Evolutionary conservation across 2,113 vertebrate species (phyloP), one percentile per base, ranked within the genome.

Genomic region (Phaetusa simplex): DNA sequence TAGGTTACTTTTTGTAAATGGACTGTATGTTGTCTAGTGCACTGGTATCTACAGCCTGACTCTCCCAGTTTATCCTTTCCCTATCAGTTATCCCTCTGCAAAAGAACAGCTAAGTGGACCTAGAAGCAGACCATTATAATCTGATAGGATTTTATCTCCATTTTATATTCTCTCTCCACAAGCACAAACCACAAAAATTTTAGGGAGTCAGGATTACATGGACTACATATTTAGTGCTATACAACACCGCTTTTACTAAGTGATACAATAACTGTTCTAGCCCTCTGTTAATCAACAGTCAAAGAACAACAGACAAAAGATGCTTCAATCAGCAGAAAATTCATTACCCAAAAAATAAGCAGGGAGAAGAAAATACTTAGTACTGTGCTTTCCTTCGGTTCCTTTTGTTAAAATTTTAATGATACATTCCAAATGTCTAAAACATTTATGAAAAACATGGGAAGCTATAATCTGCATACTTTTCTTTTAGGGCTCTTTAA

Each of bases 401-500:
- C 19, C 24, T 86, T 96, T 67, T 73, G 50, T 67, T 96, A 82
- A 82, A 94, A 59, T 43, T 93, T 69, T 95, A 83, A 77, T 62
- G 32, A 36, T 24, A 19, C 2, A 0, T 71, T 95, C 45, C 50
- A 94, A 96, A 85, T 32, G 6, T 15, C 55, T 66, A n/a, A 80
- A 86, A 86, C 61, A 45, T 86, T 90, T 91, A 94, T 13, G 3
- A 90, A 96, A 93, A 90, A 69, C 58, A 71, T 49, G 45, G 87
- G 88, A 96, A 92, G 42, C 53, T 88, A 74, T 92, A 69, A 90
- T 97, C 95, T 59, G 30, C 56, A 58, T 67, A 10, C 73, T 91
- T 83, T 81, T 78, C 86, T 91, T 86, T 78, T 80, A 92, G 91
- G 92, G 72, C 69, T 90, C 87, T 94, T 94, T 93, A 96, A 89